Evolutionary conservation across 1,140 invertebrate genomes (phyloP).

Genomic region (Halotydeus destructor): DNA sequence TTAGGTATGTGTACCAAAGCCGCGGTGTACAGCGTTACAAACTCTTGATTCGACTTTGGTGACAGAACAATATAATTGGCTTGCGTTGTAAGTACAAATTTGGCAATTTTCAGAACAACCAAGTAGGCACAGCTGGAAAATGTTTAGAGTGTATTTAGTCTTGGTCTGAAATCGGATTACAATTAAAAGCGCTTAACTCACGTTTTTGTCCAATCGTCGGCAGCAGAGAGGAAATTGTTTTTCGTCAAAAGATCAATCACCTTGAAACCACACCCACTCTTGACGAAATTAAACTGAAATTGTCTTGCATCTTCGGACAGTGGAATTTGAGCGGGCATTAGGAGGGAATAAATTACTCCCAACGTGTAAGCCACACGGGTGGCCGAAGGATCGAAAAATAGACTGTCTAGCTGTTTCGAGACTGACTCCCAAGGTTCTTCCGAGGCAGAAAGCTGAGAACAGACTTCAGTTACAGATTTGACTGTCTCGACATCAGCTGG

Average conservation of each 20-base stretch:
- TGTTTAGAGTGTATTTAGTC: too few species aligned
- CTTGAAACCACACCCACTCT: constrained; percentile 53
- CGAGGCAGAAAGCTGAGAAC: too few species aligned
- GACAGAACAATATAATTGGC: constrained; percentile 31
- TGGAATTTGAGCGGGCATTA: constrained; percentile 73
- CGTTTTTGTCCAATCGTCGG: constrained; percentile 56
- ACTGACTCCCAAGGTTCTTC: too few species aligned
- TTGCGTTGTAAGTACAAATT: constrained; percentile 60
- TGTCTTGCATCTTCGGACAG: constrained; percentile 56
- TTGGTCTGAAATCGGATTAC: constrained; percentile 4
- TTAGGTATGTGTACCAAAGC: constrained; percentile 45
- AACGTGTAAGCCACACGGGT: constrained; percentile 54
- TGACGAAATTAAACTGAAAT: constrained; percentile 72
- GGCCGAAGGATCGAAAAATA: constrained; percentile 49
- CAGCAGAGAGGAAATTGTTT: constrained; percentile 61
- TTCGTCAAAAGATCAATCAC: constrained; percentile 64
- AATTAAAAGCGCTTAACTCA: constrained; percentile 17
- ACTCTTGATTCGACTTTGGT: constrained; percentile 24
- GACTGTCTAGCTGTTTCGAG: constrained; percentile 5
- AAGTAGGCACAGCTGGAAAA: constrained; percentile 49
- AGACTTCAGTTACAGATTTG: constrained; percentile 7
- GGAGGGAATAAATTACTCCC: constrained; percentile 50
- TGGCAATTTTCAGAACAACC: constrained; percentile 64
- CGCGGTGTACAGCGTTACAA: constrained; percentile 45
- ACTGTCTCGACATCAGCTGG: constrained; percentile 44